phyloP scores from a whole-genome alignment of 1,140 invertebrate genomes.

The Bacillus rossius region DNA sequence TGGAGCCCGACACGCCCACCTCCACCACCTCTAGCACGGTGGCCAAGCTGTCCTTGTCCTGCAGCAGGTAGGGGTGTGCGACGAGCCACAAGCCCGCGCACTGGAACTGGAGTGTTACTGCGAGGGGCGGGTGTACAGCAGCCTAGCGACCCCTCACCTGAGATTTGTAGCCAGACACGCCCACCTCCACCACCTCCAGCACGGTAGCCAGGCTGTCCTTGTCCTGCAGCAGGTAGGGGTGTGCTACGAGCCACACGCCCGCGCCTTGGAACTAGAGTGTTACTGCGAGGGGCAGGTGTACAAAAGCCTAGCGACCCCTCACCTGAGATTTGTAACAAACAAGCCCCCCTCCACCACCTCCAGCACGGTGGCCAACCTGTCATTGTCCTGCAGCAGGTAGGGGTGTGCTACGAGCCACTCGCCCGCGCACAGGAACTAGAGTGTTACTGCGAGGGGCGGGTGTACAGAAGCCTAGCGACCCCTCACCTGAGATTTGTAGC shows the following conservation, averaged over 20 bases:
- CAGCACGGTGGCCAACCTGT: conserved; percentile 86
- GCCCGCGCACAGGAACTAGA: conserved; percentile 83
- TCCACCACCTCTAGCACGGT: conserved; percentile 95
- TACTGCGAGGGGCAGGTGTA: too few relatives aligned
- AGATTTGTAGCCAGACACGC: conserved; percentile 92
- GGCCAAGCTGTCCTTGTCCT: conserved; percentile 87
- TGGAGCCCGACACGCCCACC: conserved; percentile 94
- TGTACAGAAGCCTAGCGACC: too few relatives aligned
- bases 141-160: too few relatives aligned
- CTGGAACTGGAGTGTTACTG: too few relatives aligned
- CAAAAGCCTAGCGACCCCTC: too few relatives aligned
- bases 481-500: conserved; percentile 75
- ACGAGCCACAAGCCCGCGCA: conserved; percentile 91
- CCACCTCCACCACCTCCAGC: conserved; percentile 94
- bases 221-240: conserved; percentile 82
- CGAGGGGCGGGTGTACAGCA: too few relatives aligned
- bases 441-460: too few relatives aligned
- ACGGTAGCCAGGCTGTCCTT: conserved; percentile 89
- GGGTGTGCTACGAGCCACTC: conserved; percentile 90
- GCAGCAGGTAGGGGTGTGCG: conserved; percentile 78
- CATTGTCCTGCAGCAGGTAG: conserved; percentile 82
- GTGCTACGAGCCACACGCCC: conserved; percentile 86
- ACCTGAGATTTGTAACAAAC: too few relatives aligned
- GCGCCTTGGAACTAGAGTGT: conserved; percentile 91
- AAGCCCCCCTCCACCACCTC: conserved; percentile 98